Base-by-base conservation (phyloP, 1,140 invertebrate genomes). In the Eriosoma lanigerum region DNA sequence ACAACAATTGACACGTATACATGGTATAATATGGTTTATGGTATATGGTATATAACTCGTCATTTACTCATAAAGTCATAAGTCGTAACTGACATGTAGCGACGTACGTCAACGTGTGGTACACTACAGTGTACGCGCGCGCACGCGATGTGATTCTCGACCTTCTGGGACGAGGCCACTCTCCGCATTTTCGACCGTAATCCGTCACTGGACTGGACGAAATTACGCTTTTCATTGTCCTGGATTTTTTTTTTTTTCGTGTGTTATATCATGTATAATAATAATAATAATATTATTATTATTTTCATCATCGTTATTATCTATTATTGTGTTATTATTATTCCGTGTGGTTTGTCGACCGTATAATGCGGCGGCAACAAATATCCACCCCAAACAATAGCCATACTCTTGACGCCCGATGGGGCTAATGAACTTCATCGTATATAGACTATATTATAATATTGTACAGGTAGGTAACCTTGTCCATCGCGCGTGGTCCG, bases 361-460 rank as follows among this genome's bases (percentile, higher is more conserved):
- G 66, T 68, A 68, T n/a, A 21, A 68, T 48, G 66, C 21, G 66
- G 21, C 66, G 44, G 64, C 19, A 9, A 29, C 64, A 46, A 29
- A 66, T 44, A 68, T 26, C 66, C 44, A 48, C 66, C 66, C 66
- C 21, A 26, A 26, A 68, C 66, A 68, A 68, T 68, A 21, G 66
- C 32, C 32, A 8, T n/a, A 38, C 8, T 38, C 32, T 38, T 8
- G 32, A 38, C 17, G 8, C 9, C 5, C 38, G 44, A 17, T 13
- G 44, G 66, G 66, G 66, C 66, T 68, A 68, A 68, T 44, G 66
- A 68, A 68, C 66, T 21, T 66, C 38, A 13, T 24, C 21, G 15
- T 3, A 29, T 24, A 56, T 3, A 5, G 1, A n/a, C 3, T 5
- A 6, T 62, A 64, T 10, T 38, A 38, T 38, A 38, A 52, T 52